Conservation (phyloP, 2,113 vertebrate genomes). For the Heterotilapia buettikoferi region DNA sequence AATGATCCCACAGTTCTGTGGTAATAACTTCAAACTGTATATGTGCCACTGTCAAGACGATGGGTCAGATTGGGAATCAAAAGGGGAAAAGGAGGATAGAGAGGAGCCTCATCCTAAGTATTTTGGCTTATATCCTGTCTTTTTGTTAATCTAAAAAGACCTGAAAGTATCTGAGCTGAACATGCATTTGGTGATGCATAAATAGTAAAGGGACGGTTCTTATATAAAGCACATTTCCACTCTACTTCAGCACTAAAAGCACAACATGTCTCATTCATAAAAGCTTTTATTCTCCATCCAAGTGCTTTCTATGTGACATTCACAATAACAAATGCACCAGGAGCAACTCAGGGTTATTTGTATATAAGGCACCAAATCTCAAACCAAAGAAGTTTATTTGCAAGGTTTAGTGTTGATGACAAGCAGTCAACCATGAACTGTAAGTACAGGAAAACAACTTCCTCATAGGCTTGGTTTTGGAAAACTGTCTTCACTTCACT, state of each 20-base stretch:
- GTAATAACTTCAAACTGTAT: not conserved
- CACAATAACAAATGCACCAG: not conserved
- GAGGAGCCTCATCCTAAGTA: not conserved
- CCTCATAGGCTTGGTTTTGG: not conserved
- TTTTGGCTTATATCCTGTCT: not conserved
- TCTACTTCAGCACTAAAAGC: not conserved
- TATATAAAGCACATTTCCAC: not conserved
- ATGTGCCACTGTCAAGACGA: not conserved
- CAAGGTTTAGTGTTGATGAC: not conserved
- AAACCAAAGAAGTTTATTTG: not conserved
- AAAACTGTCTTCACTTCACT: not conserved
- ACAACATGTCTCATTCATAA: not conserved
- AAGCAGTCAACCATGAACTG: not conserved
- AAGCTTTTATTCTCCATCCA: not conserved
- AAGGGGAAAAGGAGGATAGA: not conserved
- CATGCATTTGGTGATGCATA: not conserved
- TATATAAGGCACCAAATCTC: not conserved
- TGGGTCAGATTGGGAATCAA: not conserved
- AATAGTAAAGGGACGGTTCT: not conserved
- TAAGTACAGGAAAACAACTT: not conserved
- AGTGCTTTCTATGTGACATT: not conserved
- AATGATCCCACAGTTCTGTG: not conserved
- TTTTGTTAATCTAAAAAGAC: not conserved
- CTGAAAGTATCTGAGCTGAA: not conserved
- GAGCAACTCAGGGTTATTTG: not conserved